phyloP scores from a whole-genome alignment of 2,797 vertebrate species.

The Bradypodion pumilum region DNA sequence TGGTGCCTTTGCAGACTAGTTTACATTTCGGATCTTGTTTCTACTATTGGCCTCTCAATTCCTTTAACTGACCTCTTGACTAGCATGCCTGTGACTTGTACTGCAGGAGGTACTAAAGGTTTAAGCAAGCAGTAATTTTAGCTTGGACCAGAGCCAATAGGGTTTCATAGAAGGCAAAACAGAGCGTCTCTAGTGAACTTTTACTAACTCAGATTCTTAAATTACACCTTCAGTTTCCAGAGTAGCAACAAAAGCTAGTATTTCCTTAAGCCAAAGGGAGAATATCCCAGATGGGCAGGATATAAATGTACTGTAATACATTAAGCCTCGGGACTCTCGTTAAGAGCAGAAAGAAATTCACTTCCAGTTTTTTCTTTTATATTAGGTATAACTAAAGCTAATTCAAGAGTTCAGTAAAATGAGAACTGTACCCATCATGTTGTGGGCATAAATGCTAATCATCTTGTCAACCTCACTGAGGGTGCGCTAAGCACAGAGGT shows the following conservation, averaged over 20 bases:
- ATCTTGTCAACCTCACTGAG: no score
- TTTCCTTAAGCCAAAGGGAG: neutral
- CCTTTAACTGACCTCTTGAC: constrained; percentile 11
- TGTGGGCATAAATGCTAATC: no score
- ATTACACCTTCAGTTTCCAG: constrained; percentile 4
- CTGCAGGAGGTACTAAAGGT: neutral
- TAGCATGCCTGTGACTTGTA: constrained; percentile 1
- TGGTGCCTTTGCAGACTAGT: constrained; percentile 8
- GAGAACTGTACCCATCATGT: no score
- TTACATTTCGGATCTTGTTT: constrained; percentile 13
- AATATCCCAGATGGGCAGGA: no score
- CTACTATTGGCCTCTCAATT: neutral
- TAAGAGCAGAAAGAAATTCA: neutral
- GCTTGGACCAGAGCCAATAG: constrained; percentile 10
- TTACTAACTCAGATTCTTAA: constrained; percentile 16
- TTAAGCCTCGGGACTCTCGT: no score
- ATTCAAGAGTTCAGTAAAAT: no score
- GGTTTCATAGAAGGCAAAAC: neutral
- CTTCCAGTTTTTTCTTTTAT: neutral
- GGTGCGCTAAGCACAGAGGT: no score
- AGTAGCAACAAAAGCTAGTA: neutral
- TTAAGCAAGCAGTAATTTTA: constrained; percentile 27
- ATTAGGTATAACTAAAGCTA: neutral
- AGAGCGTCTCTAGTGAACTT: neutral
- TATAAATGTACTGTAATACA: no score